Evolutionary conservation across 2,113 vertebrate genomes (phyloP).

Genomic region (Chaetops frenatus): DNA sequence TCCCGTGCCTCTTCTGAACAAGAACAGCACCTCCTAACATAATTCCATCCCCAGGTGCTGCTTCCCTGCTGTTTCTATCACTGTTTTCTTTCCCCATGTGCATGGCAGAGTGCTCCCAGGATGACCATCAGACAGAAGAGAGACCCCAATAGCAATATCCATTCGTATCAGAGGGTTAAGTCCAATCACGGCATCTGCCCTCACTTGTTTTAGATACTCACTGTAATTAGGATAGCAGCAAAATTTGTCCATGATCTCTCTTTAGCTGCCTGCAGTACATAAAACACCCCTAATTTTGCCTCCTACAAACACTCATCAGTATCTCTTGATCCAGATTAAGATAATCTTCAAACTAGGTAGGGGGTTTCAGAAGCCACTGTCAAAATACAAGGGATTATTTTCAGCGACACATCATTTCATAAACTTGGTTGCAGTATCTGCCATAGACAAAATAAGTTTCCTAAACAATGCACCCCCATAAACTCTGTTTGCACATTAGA

Average conservation of each 20-base stretch:
- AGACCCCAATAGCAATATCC: neutral
- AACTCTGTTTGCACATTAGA: neutral
- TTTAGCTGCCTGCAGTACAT: neutral
- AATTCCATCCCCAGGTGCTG: neutral
- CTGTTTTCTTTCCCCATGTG: neutral
- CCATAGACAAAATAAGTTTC: neutral
- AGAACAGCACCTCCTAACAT: fast-evolving
- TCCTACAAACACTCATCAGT: neutral
- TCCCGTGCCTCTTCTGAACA: neutral
- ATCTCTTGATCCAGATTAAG: conserved; percentile 13
- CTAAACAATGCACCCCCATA: neutral
- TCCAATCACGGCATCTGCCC: neutral
- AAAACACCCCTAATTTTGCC: neutral
- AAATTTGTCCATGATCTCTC: neutral
- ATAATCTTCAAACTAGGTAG: neutral
- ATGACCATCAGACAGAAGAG: neutral
- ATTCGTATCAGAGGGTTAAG: neutral
- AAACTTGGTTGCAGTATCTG: neutral
- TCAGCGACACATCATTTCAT: neutral
- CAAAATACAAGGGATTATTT: conserved; percentile 2
- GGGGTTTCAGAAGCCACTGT: neutral
- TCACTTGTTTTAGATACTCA: neutral
- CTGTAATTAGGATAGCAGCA: neutral
- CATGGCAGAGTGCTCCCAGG: neutral
- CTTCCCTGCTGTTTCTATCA: neutral